These are phyloP conservation scores for Neolamprologus hecqui DNA, from an alignment of 2,113 vertebrate species.

Conservation along the genomic window DNA sequence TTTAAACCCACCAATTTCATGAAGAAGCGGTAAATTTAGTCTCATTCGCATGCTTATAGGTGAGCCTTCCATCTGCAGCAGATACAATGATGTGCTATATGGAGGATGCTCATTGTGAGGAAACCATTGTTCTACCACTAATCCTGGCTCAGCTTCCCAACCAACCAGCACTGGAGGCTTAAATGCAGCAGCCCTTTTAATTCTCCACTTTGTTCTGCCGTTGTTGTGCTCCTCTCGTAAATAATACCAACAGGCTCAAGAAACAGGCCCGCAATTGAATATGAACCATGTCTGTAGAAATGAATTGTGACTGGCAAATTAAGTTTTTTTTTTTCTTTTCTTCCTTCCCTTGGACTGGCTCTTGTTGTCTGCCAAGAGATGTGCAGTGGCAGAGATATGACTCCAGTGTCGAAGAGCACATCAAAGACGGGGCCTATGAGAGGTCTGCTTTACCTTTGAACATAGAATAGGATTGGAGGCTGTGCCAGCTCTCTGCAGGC, in stretches of 20 bases:
- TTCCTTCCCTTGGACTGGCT: slow-evolving; percentile 59
- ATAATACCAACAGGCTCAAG: slow-evolving; percentile 50
- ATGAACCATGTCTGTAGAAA: slow-evolving; percentile 55
- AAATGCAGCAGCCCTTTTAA: slow-evolving; percentile 58
- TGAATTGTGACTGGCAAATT: slow-evolving; percentile 78
- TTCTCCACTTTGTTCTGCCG: slow-evolving; percentile 49
- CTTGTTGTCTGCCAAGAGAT: slow-evolving; percentile 74
- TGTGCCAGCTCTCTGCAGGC: slow-evolving; percentile 81
- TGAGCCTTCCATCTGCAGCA: slow-evolving; percentile 44
- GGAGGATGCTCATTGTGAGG: slow-evolving; percentile 59
- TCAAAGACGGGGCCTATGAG: slow-evolving; percentile 77
- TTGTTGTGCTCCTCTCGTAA: slow-evolving; percentile 51
- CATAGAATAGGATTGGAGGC: slow-evolving; percentile 75
- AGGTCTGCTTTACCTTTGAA: slow-evolving; percentile 82
- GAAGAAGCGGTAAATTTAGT: slow-evolving; percentile 34
- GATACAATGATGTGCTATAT: slow-evolving; percentile 43
- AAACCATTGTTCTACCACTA: slow-evolving; percentile 58
- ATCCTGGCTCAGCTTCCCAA: slow-evolving; percentile 58
- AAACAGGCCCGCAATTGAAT: slow-evolving; percentile 46
- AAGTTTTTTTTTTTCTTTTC: slow-evolving; percentile 43
- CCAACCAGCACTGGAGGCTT: slow-evolving; percentile 56
- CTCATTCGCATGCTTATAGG: slow-evolving; percentile 33
- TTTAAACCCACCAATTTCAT: slow-evolving; percentile 25
- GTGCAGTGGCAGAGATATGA: slow-evolving; percentile 74
- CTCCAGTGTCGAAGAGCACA: slow-evolving; percentile 82